phyloP scores from a whole-genome alignment of 2,888 invertebrate species.

The Drosophila barbarae region DNA sequence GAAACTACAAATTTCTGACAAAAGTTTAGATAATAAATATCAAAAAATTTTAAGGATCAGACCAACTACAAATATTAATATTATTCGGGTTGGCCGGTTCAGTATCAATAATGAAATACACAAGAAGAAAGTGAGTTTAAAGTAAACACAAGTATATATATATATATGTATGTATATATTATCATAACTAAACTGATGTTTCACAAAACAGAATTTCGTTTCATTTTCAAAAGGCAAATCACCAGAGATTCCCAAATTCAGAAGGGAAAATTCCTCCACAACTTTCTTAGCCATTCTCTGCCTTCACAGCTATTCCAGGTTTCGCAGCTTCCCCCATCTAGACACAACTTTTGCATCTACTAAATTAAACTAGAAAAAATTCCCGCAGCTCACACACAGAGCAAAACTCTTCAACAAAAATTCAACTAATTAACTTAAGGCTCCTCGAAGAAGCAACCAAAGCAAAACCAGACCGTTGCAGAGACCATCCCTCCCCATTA shows the following conservation, averaged over 20 bases:
- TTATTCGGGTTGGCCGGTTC: not conserved
- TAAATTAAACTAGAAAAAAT: slow-evolving; percentile 50
- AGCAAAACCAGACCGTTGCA: slow-evolving; percentile 21
- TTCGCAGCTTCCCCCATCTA: not conserved
- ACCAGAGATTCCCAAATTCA: not conserved
- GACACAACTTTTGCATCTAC: slow-evolving; percentile 39
- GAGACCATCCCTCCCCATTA: slow-evolving; percentile 16
- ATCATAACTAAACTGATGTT: not conserved
- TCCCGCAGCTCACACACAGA: slow-evolving; percentile 16
- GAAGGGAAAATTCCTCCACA: not conserved
- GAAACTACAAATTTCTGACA: slow-evolving; percentile 1
- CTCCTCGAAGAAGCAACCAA: slow-evolving; percentile 41
- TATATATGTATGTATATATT: not conserved
- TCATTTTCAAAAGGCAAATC: not conserved
- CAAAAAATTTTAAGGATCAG: not conserved
- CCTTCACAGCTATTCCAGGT: not conserved
- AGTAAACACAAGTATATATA: not conserved
- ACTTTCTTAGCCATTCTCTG: not conserved
- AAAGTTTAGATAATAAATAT: slow-evolving; percentile 2
- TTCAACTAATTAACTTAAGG: slow-evolving; percentile 56
- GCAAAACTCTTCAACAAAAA: slow-evolving; percentile 40
- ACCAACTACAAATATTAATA: not conserved
- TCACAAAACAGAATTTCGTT: not conserved
- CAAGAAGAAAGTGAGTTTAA: not conserved
- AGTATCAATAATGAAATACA: not conserved